Percentiles rank a stretch among this genome's conserved stretches.
Evolutionary conservation across 2,113 vertebrate species (phyloP).

Genomic region (Forbesichthys agassizii): DNA sequence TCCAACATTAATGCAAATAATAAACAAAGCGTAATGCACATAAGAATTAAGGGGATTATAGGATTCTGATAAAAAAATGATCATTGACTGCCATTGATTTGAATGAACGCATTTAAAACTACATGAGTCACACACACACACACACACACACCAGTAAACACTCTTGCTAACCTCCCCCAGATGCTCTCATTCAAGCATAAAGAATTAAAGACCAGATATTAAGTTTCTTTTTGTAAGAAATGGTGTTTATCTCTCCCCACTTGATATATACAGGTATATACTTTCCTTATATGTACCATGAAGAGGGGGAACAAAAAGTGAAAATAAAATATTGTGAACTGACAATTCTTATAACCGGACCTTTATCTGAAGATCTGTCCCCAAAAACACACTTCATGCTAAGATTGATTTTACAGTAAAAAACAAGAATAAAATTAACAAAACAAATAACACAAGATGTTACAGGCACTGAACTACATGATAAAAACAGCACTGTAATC

Average conservation of each 20-base stretch:
- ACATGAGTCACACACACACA: too few relatives aligned
- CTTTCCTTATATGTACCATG: slow-evolving; percentile 41
- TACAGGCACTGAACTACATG: slow-evolving; percentile 30
- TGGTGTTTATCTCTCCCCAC: slow-evolving; percentile 57
- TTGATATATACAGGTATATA: slow-evolving; percentile 58
- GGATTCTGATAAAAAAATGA: too few relatives aligned
- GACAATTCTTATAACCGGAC: slow-evolving; percentile 1
- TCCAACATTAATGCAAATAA: too few relatives aligned
- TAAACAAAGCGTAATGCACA: too few relatives aligned
- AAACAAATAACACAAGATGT: slow-evolving; percentile 27
- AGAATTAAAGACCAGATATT: background rate
- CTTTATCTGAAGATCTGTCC: slow-evolving; percentile 16
- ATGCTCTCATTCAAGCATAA: background rate
- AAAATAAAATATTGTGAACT: slow-evolving; percentile 25
- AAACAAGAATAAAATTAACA: slow-evolving; percentile 24
- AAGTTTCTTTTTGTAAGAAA: slow-evolving; percentile 57
- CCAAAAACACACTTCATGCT: slow-evolving; percentile 31
- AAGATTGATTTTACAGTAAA: slow-evolving; percentile 45
- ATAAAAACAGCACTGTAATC: slow-evolving; percentile 18
- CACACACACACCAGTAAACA: too few relatives aligned
- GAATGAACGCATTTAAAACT: too few relatives aligned
- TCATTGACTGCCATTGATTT: too few relatives aligned
- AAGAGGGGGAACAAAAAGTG: slow-evolving; percentile 48
- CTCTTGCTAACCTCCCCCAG: too few relatives aligned
- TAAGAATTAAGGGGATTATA: too few relatives aligned